These are phyloP conservation scores for Cottus gobio DNA, from an alignment of 2,113 vertebrate genomes.

Conservation along the genomic window DNA sequence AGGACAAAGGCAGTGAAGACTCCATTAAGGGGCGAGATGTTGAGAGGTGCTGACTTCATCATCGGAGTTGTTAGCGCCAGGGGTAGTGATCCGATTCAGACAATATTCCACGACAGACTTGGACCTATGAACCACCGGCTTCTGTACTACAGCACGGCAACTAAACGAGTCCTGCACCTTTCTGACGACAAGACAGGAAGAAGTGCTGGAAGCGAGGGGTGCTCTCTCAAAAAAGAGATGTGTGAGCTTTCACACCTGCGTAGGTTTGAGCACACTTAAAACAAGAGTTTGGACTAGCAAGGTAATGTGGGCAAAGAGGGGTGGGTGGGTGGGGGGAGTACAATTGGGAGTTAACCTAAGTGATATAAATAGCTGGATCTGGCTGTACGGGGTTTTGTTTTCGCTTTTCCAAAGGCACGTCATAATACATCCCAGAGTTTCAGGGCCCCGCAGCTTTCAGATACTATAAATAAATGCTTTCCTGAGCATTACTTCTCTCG, in stretches of 20 bases:
- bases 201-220: neutral
- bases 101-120: slow-evolving; percentile 13
- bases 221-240: slow-evolving; percentile 2
- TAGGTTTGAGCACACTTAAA: slow-evolving; percentile 33
- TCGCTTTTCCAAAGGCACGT: slow-evolving; percentile 70
- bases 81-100: slow-evolving; percentile 51
- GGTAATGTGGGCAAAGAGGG: slow-evolving; percentile 27
- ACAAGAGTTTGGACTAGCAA: slow-evolving; percentile 53
- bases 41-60: slow-evolving; percentile 82
- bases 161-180: neutral
- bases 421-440: slow-evolving; percentile 78
- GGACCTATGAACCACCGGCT: neutral
- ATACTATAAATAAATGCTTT: slow-evolving; percentile 85
- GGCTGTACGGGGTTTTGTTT: slow-evolving; percentile 68
- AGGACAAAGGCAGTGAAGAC: slow-evolving; percentile 81
- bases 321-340: slow-evolving; percentile 30
- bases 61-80: slow-evolving; percentile 68
- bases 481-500: slow-evolving; percentile 61
- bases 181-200: slow-evolving; percentile 15
- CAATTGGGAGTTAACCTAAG: slow-evolving; percentile 70
- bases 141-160: slow-evolving; percentile 9
- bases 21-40: slow-evolving; percentile 80
- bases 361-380: slow-evolving; percentile 72
- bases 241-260: slow-evolving; percentile 58
- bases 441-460: slow-evolving; percentile 70